Conservation (phyloP, 2,113 vertebrate genomes). For the Shinisaurus crocodilurus region DNA sequence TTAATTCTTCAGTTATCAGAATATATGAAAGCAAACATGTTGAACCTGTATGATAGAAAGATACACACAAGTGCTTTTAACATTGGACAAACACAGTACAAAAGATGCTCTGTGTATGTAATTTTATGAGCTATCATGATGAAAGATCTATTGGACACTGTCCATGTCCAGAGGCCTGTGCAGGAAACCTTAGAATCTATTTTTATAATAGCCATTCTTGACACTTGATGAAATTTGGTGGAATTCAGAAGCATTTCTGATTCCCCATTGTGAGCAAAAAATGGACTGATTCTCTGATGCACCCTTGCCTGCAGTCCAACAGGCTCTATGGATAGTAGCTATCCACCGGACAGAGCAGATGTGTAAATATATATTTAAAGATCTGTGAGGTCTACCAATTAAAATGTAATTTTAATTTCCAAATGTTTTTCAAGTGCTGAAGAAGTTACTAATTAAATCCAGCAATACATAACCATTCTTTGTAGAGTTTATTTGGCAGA, state of each 20-base stretch:
- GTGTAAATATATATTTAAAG: neutral
- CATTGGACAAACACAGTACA: neutral
- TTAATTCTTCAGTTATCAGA: neutral
- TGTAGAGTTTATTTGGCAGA: slow-evolving; percentile 40
- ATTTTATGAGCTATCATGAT: neutral
- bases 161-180: neutral
- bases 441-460: slow-evolving; percentile 44
- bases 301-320: neutral
- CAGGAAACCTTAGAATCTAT: neutral
- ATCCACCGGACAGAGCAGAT: slow-evolving; percentile 15
- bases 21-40: neutral
- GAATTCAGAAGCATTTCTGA: neutral
- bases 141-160: slow-evolving; percentile 34
- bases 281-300: neutral
- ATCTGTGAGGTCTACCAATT: slow-evolving; percentile 2
- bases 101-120: slow-evolving; percentile 2
- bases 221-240: neutral
- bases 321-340: neutral
- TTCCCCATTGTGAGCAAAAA: neutral
- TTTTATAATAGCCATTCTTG: neutral
- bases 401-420: slow-evolving; percentile 13
- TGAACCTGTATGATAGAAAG: slow-evolving; percentile 5
- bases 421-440: slow-evolving; percentile 50
- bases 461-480: slow-evolving; percentile 39
- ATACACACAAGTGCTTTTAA: slow-evolving; percentile 17